Base-by-base conservation (phyloP, 2,797 vertebrate species). In the Sitta carolinensis region DNA sequence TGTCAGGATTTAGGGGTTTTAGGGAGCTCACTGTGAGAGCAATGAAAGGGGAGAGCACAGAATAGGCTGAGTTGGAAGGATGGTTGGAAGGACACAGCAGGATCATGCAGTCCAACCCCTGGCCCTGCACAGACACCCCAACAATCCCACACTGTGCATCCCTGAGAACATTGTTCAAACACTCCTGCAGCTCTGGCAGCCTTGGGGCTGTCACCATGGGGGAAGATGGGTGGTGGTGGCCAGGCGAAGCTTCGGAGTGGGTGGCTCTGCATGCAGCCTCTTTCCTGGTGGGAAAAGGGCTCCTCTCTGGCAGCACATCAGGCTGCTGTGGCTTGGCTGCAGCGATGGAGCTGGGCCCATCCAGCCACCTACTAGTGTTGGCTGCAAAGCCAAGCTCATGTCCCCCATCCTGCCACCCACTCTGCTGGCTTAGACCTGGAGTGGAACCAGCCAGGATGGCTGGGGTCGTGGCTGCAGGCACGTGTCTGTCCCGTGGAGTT, bases 331-430 rank as follows among this genome's bases (percentile, higher is more conserved):
- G 55, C 67, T 77, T 55, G 47, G 48, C 66, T 45, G 45, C 50
- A n/a, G 73, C 0, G 0, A 22, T 54, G 86, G 61, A 68, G 50
- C 58, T 52, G 61, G 2, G 52, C 61, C 36, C 3, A 3, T 51
- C 34, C 47, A 51, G 59, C 32, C 68, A n/a, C 52, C 48, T 74
- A 16, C 34, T 7, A 27, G 34, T 61, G 74, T 2, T 7, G 11
- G 64, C 61, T 51, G 69, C 64, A 74, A 48, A 88, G 76, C 68
- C 84, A 57, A 45, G 26, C 63, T 93, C 1, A 0, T 73, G 63
- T 79, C 21, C 34, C 40, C 50, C 7, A 20, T 89, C 45, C 81
- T 78, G 58, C 54, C 45, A 57, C 70, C 67, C 58, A 57, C 45
- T 7, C 67, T 6, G 7, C 50, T 75, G 47, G 21, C 67, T 58